A percentile compares a stretch with the other conserved stretches of the same genome.
Conservation (phyloP, 92 coral and sea anemone genomes). For the Virgularia gustaviana region DNA sequence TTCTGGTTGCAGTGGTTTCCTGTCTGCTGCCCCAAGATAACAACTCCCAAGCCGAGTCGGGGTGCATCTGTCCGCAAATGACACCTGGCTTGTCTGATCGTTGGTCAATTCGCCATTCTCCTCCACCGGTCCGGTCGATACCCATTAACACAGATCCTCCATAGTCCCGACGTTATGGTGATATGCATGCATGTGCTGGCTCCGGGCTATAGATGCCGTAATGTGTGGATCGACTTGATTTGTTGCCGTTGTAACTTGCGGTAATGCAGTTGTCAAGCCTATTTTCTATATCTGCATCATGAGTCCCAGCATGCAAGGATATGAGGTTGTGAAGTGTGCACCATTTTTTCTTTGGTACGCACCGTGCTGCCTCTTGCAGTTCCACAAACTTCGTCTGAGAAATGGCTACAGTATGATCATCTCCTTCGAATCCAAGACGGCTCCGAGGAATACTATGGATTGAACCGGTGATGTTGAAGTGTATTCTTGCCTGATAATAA, state of each 20-base stretch:
- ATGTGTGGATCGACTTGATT: too few relatives aligned
- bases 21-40: too few relatives aligned
- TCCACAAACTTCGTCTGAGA: background rate
- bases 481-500: background rate
- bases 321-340: too few relatives aligned
- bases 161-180: slow-evolving; percentile 19
- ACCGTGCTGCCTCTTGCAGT: slow-evolving; percentile 1
- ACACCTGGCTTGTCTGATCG: slow-evolving; percentile 28
- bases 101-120: slow-evolving; percentile 18
- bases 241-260: too few relatives aligned
- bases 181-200: background rate
- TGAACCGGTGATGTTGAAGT: background rate
- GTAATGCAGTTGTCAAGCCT: too few relatives aligned
- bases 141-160: slow-evolving; percentile 45
- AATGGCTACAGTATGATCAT: slow-evolving; percentile 3
- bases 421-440: background rate
- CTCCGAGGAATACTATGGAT: slow-evolving; percentile 1
- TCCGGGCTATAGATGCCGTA: too few relatives aligned
- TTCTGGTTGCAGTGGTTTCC: too few relatives aligned
- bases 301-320: slow-evolving; percentile 41
- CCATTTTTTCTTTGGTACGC: background rate
- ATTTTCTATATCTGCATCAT: slow-evolving; percentile 36
- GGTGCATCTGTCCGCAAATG: slow-evolving; percentile 25
- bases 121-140: slow-evolving; percentile 15
- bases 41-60: too few relatives aligned